Evolutionary conservation across 2,113 vertebrate species (phyloP).

Genomic region (Chlorocebus sabaeus): DNA sequence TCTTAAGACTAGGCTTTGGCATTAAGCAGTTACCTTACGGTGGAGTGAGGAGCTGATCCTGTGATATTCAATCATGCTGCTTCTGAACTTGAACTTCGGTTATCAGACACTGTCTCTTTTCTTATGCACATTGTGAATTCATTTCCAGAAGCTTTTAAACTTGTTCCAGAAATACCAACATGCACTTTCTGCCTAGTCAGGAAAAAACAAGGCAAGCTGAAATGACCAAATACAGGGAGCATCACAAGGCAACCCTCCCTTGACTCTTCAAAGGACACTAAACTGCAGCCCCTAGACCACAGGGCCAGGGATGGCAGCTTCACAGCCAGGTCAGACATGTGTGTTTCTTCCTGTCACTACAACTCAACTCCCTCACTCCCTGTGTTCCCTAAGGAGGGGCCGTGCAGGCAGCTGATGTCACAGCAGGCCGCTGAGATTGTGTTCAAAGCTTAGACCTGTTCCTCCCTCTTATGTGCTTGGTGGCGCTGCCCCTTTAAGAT

Average conservation of each 20-base stretch:
- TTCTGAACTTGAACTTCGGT: neutral
- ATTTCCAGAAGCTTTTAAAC: neutral
- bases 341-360: neutral
- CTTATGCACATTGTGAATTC: neutral
- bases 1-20: neutral
- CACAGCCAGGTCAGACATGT: no score
- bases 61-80: neutral
- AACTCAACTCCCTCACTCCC: neutral
- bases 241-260: neutral
- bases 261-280: neutral
- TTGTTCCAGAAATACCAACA: neutral
- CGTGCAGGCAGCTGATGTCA: neutral
- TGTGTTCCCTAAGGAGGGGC: neutral
- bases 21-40: neutral
- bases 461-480: neutral
- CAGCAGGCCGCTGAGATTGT: neutral
- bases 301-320: neutral
- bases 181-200: neutral
- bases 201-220: neutral
- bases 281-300: neutral
- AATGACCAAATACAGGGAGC: neutral
- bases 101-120: neutral
- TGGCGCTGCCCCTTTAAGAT: conserved; percentile 45
- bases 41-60: neutral
- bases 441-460: neutral